Evolutionary conservation across 2,888 invertebrate species (phyloP).

Genomic region (Folsomia manolachei): DNA sequence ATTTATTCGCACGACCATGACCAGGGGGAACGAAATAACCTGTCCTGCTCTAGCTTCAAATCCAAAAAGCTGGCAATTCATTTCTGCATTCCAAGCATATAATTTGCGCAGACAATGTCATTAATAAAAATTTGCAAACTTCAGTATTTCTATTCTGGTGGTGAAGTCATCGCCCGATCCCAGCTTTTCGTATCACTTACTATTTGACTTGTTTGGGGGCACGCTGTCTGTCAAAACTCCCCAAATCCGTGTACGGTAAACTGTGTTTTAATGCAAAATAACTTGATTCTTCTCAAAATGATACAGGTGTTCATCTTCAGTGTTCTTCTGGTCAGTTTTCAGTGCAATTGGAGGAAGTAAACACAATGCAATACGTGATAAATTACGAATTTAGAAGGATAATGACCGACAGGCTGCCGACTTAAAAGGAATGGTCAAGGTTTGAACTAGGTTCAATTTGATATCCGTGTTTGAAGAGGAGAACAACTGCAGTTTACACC

Average conservation of each 20-base stretch:
- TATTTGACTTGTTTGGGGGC: conserved; percentile 7
- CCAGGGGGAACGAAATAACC: not conserved
- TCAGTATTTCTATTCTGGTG: not conserved
- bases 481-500: too few species aligned
- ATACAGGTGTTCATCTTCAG: not conserved
- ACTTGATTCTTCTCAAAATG: not conserved
- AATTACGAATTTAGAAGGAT: not conserved
- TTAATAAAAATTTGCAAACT: not conserved
- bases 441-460: too few species aligned
- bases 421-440: too few species aligned
- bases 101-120: not conserved
- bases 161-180: not conserved
- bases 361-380: not conserved
- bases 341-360: too few species aligned
- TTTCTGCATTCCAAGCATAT: not conserved
- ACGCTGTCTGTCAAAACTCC: conserved; percentile 2
- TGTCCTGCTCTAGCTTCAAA: not conserved
- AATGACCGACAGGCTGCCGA: conserved; percentile 1
- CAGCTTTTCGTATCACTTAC: conserved; percentile 1
- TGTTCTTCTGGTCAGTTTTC: too few species aligned
- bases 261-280: too few species aligned
- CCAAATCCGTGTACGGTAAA: not conserved
- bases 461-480: too few species aligned
- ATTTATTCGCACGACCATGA: not conserved
- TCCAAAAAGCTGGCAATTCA: too few species aligned